A percentile compares a stretch with the other conserved stretches of the same genome.
Conservation (phyloP, 2,797 vertebrate genomes). For the Eutrigla gurnardus region DNA sequence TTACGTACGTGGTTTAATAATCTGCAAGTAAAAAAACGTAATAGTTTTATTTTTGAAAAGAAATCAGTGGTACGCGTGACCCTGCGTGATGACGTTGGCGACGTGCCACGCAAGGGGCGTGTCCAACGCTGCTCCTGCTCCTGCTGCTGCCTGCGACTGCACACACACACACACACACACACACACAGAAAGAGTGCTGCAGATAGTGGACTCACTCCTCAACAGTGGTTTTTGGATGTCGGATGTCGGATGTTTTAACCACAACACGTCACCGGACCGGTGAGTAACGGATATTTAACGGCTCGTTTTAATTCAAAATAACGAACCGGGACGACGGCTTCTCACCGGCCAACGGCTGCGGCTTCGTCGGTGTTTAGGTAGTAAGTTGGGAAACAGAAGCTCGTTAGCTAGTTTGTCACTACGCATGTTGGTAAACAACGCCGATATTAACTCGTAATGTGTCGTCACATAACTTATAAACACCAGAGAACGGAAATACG, state of each 20-base stretch:
- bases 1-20: background rate
- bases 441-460: background rate
- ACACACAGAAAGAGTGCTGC: conserved; percentile 6
- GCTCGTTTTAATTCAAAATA: background rate
- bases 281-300: background rate
- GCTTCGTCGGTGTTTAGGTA: conserved; percentile 23
- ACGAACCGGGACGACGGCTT: rapidly evolving
- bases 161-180: background rate
- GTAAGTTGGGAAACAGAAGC: conserved; percentile 48
- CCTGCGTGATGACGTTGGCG: conserved; percentile 36
- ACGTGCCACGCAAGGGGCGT: conserved; percentile 43
- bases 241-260: background rate
- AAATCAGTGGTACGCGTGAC: rapidly evolving
- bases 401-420: background rate
- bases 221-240: conserved; percentile 1
- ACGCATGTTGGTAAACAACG: background rate
- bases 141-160: conserved; percentile 8
- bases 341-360: background rate
- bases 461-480: background rate
- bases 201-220: background rate
- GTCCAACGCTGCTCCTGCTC: background rate
- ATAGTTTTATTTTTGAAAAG: background rate
- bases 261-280: background rate
- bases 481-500: rapidly evolving
- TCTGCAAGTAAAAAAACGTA: too few relatives aligned